Percentiles rank a stretch among this genome's conserved stretches.
Evolutionary conservation across 2,797 vertebrate species (phyloP).

Genomic region (Momotus momota): DNA sequence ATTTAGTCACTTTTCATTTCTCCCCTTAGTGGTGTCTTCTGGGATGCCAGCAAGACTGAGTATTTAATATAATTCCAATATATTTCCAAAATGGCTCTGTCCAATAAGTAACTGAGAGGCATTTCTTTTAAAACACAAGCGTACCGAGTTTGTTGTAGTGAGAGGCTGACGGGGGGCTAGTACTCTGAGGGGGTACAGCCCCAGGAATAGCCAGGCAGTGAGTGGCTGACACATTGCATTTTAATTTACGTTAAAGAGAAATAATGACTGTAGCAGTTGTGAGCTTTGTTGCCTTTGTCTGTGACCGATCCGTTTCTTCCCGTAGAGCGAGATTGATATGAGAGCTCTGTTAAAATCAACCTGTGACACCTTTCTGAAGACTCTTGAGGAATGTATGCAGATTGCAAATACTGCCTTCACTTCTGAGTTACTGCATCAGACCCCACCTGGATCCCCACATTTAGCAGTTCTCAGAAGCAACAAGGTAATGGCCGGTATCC

Average conservation of each 20-base stretch:
- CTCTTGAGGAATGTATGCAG: slow-evolving; percentile 98
- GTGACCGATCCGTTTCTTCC: background rate
- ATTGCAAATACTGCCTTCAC: slow-evolving; percentile 93
- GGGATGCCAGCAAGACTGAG: background rate
- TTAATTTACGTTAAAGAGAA: background rate
- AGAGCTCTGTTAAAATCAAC: slow-evolving; percentile 94
- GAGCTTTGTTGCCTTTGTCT: background rate
- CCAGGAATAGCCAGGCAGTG: background rate
- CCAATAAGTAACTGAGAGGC: background rate
- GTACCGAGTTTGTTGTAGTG: background rate
- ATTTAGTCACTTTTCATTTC: background rate
- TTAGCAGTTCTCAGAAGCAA: slow-evolving; percentile 87
- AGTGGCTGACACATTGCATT: background rate
- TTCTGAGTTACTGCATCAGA: slow-evolving; percentile 84
- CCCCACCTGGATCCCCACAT: slow-evolving; percentile 89
- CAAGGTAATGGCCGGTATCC: slow-evolving; percentile 81
- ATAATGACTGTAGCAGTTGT: background rate
- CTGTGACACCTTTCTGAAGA: slow-evolving; percentile 96
- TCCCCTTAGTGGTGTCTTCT: background rate
- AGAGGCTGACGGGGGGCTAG: background rate
- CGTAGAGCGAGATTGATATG: slow-evolving; percentile 82
- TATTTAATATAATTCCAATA: background rate
- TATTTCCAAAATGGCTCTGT: too few relatives aligned
- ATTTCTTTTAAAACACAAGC: background rate
- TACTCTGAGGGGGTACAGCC: background rate